phyloP scores from a whole-genome alignment of 2,797 vertebrate species.

The Bufotes viridis region DNA sequence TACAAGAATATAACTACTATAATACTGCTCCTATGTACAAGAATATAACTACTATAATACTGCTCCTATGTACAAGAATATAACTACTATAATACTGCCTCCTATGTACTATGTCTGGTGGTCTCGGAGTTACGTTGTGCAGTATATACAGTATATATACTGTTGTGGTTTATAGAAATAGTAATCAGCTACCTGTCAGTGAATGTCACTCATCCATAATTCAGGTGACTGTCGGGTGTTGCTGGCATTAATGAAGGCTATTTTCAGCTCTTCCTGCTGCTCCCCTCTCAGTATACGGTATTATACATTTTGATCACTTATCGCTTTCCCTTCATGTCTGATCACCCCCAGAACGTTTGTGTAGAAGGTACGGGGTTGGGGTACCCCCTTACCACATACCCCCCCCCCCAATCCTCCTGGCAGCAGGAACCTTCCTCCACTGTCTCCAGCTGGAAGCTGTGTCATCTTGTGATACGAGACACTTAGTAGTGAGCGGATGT shows the following conservation, averaged over 20 bases:
- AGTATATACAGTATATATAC: not conserved
- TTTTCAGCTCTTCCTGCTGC: not conserved
- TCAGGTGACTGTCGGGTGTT: slow-evolving; percentile 9
- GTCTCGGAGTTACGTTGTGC: no score
- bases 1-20: slow-evolving; percentile 12
- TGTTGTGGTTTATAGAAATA: not conserved
- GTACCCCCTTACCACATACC: no score
- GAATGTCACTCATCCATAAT: slow-evolving; percentile 21
- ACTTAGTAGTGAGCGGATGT: no score
- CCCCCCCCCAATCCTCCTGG: no score
- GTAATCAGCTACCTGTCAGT: not conserved
- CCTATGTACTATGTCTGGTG: not conserved
- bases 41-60: slow-evolving; percentile 25
- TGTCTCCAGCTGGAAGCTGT: no score
- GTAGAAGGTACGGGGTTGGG: not conserved
- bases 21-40: slow-evolving; percentile 8
- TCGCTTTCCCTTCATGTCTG: not conserved
- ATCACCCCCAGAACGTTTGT: not conserved
- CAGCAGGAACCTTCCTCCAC: no score
- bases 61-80: slow-evolving; percentile 2
- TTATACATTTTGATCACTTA: not conserved
- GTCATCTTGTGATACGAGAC: no score
- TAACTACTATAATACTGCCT: slow-evolving; percentile 19
- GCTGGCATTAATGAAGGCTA: slow-evolving; percentile 40
- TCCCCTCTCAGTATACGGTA: not conserved